These are phyloP conservation scores for Hormiphora californensis DNA, from an alignment of 37 sponge, comb jelly and placozoan species.

Conservation along the genomic window DNA sequence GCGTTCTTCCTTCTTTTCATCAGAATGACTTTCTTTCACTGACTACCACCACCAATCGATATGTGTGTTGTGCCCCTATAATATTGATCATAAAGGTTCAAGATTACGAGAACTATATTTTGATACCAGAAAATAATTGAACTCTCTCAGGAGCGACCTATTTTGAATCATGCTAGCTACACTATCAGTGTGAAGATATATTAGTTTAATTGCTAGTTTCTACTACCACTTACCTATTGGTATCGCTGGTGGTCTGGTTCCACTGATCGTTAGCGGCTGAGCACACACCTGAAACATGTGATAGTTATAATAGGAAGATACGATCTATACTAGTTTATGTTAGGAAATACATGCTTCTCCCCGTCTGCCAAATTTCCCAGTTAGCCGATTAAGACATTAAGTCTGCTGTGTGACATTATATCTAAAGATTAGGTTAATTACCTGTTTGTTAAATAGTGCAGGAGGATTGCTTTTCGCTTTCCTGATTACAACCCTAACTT, in stretches of 20 bases:
- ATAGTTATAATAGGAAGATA: neutral
- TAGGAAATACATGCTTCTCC: too few species aligned
- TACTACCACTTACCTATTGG: too few species aligned
- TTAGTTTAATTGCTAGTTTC: too few species aligned
- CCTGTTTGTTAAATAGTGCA: neutral
- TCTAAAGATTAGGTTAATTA: neutral
- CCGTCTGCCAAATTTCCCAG: neutral
- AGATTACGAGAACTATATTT: too few species aligned
- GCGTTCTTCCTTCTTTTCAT: slow-evolving; percentile 31
- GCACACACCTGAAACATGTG: slow-evolving; percentile 1
- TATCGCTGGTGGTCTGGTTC: neutral
- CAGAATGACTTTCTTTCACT: neutral
- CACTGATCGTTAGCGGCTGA: slow-evolving; percentile 13
- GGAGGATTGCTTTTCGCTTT: neutral
- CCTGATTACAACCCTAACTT: neutral
- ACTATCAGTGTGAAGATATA: too few species aligned
- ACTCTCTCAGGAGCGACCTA: too few species aligned
- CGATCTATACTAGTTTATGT: too few species aligned
- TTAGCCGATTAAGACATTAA: neutral
- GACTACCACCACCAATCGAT: neutral
- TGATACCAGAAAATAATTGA: too few species aligned
- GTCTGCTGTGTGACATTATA: neutral
- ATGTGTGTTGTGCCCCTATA: neutral
- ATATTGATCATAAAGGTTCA: neutral
- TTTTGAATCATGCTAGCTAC: too few species aligned